Conservation (phyloP, 2,888 invertebrate species). For the Erannis defoliaria region DNA sequence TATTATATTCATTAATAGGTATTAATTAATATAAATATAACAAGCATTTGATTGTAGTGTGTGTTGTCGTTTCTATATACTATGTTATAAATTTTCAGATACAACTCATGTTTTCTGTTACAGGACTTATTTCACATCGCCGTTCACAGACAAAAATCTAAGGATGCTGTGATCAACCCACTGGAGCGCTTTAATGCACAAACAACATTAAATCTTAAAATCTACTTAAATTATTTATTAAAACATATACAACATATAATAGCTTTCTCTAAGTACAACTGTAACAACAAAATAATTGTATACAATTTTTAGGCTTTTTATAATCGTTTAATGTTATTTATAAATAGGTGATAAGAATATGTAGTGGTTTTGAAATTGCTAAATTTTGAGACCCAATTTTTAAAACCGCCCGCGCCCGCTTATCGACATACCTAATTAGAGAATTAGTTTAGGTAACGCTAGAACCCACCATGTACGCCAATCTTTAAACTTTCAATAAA, state of each 20-base stretch:
- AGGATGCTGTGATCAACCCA: conserved; percentile 83
- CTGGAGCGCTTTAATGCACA: conserved; percentile 55
- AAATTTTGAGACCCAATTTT: conserved; percentile 51
- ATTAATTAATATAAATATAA: not conserved
- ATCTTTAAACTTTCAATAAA: conserved; percentile 49
- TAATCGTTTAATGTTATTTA: conserved; percentile 63
- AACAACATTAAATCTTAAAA: conserved; percentile 52
- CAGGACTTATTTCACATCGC: conserved; percentile 90
- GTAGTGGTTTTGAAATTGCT: conserved; percentile 63
- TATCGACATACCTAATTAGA: conserved; percentile 47
- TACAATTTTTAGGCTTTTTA: conserved; percentile 78
- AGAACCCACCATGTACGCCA: conserved; percentile 71
- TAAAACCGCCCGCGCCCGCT: conserved; percentile 53
- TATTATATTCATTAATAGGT: not conserved
- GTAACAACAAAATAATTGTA: conserved; percentile 62
- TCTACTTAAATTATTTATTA: conserved; percentile 62
- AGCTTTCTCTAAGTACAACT: conserved; percentile 51
- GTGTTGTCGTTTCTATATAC: not conserved
- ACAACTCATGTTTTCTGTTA: conserved; percentile 71
- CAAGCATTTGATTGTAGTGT: not conserved
- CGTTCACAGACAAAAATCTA: conserved; percentile 88
- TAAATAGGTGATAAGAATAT: conserved; percentile 64
- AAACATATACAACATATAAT: conserved; percentile 67
- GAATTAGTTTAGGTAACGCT: conserved; percentile 81
- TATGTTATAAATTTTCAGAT: no score